Base-by-base conservation (phyloP, 2,797 vertebrate species). In the Enteromius viviparus region DNA sequence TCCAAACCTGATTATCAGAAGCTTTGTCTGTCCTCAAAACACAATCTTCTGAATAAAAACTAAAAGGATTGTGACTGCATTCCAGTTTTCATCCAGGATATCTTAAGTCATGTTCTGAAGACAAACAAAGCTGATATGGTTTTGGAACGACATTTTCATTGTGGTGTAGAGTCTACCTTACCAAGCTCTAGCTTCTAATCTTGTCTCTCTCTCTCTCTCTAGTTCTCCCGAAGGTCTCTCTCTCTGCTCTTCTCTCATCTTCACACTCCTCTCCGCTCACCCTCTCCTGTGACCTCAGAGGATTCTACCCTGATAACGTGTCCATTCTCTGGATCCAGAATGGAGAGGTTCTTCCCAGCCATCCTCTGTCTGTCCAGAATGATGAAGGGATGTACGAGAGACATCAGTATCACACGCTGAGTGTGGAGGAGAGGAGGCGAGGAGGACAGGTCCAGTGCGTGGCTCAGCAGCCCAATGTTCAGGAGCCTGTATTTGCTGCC, bases 361-460 rank as follows among this genome's bases (percentile, higher is more conserved):
- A 84, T 15, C 89, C 90, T 0, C 15, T 51, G 49, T 70, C 70
- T 1, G 85, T 92, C 66, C 87, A 84, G 83, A 92, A 92, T 82
- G 87, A 87, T 0, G 91, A 94, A 32, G 91, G 92, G 69, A 94
- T 92, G 12, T 95, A 87, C 87, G 92, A 53, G 71, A 93, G 91
- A 87, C 94, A 91, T 78, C 92, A 84, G 15, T 94, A 91, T 85
- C 93, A 91, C 64, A 91, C 92, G 42, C 88, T 97, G 89, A 95
- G 88, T 86, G 55, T 85, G 0, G 89, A 92, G 78, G 93, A 93
- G 88, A 92, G 94, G 84, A 90, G 88, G 84, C 85, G 90, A 88
- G 76, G 94, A 85, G 95, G 96, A 89, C 85, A 92, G 87, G 91
- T 98, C 89, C 89, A 90, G 82, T 95, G 95, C 87, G 85, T 89